Evolutionary conservation across 2,888 invertebrate genomes (phyloP).

Genomic region (Dasysyrphus albostriatus): DNA sequence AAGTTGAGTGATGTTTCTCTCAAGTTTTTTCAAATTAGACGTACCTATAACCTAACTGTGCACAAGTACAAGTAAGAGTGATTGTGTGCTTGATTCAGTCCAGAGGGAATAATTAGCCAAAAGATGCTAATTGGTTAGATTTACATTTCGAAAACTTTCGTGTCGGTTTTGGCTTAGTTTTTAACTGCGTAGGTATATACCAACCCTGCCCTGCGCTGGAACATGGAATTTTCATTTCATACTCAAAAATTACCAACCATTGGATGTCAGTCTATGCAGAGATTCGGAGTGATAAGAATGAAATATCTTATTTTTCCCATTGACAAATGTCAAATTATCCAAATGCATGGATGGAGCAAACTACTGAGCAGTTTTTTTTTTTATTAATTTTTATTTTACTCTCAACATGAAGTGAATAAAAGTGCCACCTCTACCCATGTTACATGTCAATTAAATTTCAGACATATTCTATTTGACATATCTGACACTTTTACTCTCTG

Average conservation of each 20-base stretch:
- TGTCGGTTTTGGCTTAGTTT: not conserved
- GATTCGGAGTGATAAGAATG: not conserved
- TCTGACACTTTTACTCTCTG: conserved; percentile 15
- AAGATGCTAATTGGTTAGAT: conserved; percentile 20
- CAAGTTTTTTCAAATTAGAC: conserved; percentile 8
- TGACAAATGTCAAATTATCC: conserved; percentile 1
- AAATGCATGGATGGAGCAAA: not conserved
- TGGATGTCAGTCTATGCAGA: not conserved
- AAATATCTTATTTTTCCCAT: not conserved
- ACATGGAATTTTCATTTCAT: not conserved
- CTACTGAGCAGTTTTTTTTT: not conserved
- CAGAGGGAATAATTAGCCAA: conserved; percentile 21
- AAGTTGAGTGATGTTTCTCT: conserved; percentile 15
- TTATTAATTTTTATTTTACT: no score
- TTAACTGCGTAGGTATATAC: not conserved
- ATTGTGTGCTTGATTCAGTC: not conserved
- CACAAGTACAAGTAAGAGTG: not conserved
- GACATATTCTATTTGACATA: conserved; percentile 15
- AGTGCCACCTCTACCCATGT: not conserved
- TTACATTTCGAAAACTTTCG: conserved; percentile 6
- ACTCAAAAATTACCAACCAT: not conserved
- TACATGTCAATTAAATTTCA: conserved; percentile 18
- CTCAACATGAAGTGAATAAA: not conserved
- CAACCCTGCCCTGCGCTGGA: no score
- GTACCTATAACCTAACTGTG: not conserved